A percentile compares a stretch with the other conserved stretches of the same genome.
These are phyloP conservation scores for Tupaia tana DNA, from an alignment of 2,113 vertebrate species.

Conservation along the genomic window DNA sequence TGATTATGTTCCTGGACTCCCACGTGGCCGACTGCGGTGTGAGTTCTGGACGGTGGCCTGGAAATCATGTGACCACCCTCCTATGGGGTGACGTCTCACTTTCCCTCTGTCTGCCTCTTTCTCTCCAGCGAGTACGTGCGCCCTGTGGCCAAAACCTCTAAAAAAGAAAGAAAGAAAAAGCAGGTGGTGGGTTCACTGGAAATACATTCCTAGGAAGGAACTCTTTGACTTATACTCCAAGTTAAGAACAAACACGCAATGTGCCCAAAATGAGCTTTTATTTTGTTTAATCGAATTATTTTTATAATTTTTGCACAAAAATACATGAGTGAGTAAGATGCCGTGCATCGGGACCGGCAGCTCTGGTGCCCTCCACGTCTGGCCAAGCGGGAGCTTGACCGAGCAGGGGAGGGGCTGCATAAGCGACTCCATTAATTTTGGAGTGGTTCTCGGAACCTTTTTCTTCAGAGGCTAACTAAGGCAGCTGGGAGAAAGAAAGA, in stretches of 20 bases:
- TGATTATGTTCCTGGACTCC: too few species aligned
- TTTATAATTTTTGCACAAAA: neutral
- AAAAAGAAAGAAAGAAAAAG: too few species aligned
- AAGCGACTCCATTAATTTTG: conserved; percentile 1
- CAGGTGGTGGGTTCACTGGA: neutral
- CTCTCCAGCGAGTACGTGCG: too few species aligned
- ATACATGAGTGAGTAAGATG: neutral
- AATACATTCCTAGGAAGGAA: neutral
- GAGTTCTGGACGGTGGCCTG: too few species aligned
- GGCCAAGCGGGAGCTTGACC: neutral
- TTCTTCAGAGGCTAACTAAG: conserved; percentile 62
- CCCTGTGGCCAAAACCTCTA: too few species aligned
- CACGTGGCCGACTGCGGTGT: too few species aligned
- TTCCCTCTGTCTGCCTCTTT: too few species aligned
- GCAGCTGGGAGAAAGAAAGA: neutral
- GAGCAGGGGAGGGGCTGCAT: neutral
- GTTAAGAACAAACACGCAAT: neutral
- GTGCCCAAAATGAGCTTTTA: conserved; percentile 61
- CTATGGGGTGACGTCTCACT: too few species aligned
- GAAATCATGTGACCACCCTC: too few species aligned
- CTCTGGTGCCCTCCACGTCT: neutral
- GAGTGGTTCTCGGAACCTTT: neutral
- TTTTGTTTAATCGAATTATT: conserved; percentile 13
- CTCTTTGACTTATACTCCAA: neutral
- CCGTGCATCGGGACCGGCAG: neutral